A percentile compares a stretch with the other conserved stretches of the same genome.
These are phyloP conservation scores for Microtus richardsoni DNA, from an alignment of 2,113 vertebrate genomes.

Conservation along the genomic window DNA sequence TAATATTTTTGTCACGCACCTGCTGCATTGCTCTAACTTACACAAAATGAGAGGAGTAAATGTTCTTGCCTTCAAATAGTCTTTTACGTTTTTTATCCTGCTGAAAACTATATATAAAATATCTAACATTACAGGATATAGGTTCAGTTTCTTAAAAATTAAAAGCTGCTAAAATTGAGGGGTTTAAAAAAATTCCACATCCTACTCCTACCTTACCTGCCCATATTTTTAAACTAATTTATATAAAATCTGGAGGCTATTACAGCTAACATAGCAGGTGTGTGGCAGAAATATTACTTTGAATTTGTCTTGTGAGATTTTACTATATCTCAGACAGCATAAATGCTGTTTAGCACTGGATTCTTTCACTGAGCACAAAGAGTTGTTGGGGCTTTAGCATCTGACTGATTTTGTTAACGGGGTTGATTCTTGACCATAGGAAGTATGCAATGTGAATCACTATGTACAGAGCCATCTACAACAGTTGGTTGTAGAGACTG, in stretches of 20 bases:
- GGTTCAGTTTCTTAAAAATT: constrained; percentile 90
- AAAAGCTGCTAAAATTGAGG: constrained; percentile 92
- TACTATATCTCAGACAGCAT: constrained; percentile 90
- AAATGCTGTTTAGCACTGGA: constrained; percentile 91
- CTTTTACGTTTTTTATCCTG: constrained; percentile 93
- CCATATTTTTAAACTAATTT: constrained; percentile 97
- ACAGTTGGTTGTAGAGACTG: constrained; percentile 82
- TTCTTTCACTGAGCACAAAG: constrained; percentile 92
- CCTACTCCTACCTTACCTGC: constrained; percentile 84
- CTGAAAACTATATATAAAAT: constrained; percentile 91
- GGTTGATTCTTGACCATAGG: constrained; percentile 88
- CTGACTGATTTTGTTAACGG: constrained; percentile 89
- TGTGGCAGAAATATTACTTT: constrained; percentile 93
- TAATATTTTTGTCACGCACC: constrained; percentile 94
- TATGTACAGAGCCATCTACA: constrained; percentile 86
- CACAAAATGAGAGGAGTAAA: constrained; percentile 89
- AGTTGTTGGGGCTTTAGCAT: constrained; percentile 91
- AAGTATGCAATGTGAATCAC: constrained; percentile 90
- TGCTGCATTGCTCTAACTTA: constrained; percentile 93
- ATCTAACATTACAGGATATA: constrained; percentile 90
- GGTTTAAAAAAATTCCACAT: constrained; percentile 80
- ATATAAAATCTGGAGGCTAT: constrained; percentile 92
- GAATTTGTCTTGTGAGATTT: constrained; percentile 91
- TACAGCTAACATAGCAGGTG: constrained; percentile 90
- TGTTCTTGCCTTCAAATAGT: constrained; percentile 91